These are phyloP conservation scores for Pica pica DNA, from an alignment of 2,113 vertebrate species.

Conservation along the genomic window DNA sequence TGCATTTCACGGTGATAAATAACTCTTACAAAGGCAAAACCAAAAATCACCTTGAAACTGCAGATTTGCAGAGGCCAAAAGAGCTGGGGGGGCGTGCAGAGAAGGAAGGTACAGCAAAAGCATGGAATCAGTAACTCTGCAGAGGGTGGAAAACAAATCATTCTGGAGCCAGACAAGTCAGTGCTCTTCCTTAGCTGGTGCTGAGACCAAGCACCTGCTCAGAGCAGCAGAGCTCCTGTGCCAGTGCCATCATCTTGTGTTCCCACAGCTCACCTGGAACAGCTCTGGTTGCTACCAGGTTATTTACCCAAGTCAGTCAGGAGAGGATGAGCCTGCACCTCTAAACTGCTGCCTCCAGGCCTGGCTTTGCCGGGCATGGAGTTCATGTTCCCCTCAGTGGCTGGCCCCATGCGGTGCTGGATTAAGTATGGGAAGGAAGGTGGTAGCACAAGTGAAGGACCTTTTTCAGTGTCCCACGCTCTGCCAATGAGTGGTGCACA, in stretches of 20 bases:
- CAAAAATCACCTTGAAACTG: not conserved
- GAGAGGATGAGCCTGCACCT: not conserved
- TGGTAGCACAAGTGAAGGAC: no score
- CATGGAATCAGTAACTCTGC: not conserved
- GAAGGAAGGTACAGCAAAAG: not conserved
- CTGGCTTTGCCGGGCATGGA: not conserved
- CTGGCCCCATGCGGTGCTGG: not conserved
- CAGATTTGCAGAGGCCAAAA: not conserved
- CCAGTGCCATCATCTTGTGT: not conserved
- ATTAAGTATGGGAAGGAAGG: accelerated
- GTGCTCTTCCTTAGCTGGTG: not conserved
- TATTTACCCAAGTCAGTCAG: not conserved
- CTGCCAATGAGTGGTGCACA: not conserved
- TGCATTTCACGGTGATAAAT: not conserved
- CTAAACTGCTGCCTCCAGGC: not conserved
- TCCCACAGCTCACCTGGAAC: not conserved
- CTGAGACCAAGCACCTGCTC: not conserved
- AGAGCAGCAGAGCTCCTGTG: not conserved
- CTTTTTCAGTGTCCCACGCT: no score
- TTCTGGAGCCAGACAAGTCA: not conserved
- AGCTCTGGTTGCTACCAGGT: not conserved
- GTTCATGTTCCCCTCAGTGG: not conserved
- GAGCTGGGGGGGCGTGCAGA: accelerated
- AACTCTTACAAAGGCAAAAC: not conserved
- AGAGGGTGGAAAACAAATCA: not conserved